Evolutionary conservation across 1,140 invertebrate species (phyloP).

Genomic region (Saccostrea glomerata): DNA sequence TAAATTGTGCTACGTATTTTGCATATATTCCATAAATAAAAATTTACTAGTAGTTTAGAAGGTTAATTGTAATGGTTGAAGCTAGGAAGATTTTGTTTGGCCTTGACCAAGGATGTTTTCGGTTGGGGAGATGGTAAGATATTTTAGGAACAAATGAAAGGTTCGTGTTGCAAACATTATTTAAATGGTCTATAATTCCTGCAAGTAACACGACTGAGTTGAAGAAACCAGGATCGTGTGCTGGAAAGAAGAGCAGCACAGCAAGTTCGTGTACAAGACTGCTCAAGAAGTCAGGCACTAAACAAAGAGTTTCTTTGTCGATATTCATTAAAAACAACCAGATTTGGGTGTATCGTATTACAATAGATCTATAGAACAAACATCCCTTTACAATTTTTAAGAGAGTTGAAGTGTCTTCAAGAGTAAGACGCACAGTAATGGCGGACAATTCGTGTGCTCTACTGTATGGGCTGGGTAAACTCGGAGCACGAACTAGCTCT

Average conservation of each 20-base stretch:
- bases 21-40: no score
- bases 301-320: conserved; percentile 36
- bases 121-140: no score
- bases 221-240: conserved; percentile 11
- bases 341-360: conserved; percentile 33
- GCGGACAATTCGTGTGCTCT: conserved; percentile 20
- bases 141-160: no score
- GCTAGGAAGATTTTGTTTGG: no score
- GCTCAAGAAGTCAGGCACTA: not conserved
- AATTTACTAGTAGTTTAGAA: no score
- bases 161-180: no score
- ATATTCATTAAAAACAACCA: conserved; percentile 28
- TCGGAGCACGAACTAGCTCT: conserved; percentile 10
- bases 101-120: no score
- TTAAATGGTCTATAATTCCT: no score
- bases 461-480: not conserved
- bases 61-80: no score
- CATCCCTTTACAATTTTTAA: conserved; percentile 27
- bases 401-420: conserved; percentile 35
- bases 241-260: not conserved
- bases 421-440: conserved; percentile 14
- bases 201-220: conserved; percentile 4
- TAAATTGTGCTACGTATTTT: no score
- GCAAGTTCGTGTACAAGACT: conserved; percentile 8
- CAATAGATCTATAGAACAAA: conserved; percentile 36